Evolutionary conservation across 2,888 invertebrate genomes (phyloP), one percentile per base, ranked within the genome.

Genomic region (Tipula lateralis): DNA sequence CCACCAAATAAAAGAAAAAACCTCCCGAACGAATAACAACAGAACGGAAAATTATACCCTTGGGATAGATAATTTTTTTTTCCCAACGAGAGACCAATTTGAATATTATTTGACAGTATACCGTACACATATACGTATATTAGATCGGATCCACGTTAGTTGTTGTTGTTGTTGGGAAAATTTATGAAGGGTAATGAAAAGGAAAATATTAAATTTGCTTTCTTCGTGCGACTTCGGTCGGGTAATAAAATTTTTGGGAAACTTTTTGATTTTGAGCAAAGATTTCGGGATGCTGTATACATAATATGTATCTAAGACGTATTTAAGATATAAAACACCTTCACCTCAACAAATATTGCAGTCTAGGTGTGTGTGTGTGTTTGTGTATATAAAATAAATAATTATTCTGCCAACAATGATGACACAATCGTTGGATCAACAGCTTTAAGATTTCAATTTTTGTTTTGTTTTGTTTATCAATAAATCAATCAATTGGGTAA

Each of bases 51-150:
- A 66, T 66, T 66, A 66, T 66, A 24, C 66, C 66, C 66, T 19
- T 66, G 66, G 66, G 66, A 66, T 9, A 66, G 66, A 66, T 66
- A 66, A 66, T 66, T 66, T n/a, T n/a, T n/a, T n/a, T n/a, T 66
- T 66, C 1, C 24, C 66, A 9, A 24, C 19, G 66, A 66, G 66
- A 66, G 66, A 66, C 66, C 66, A 66, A 66, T 66, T 66, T 66
- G 66, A 66, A 66, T 66, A 66, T 66, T 66, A 66, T 24, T 66
- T 66, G 66, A 66, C 66, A 66, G 66, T 50, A 50, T 16, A 50
- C 6, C 16, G n/a, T n/a, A n/a, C n/a, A n/a, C n/a, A n/a, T n/a
- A n/a, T 50, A 9, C 66, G 24, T 66, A 24, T 66, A 66, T 66
- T 13, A 66, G 9, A 50, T 50, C 44, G 44, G 7, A 4, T 50